These are phyloP conservation scores for Acrossocheilus fasciatus DNA, from an alignment of 2,797 vertebrate species.

Conservation along the genomic window DNA sequence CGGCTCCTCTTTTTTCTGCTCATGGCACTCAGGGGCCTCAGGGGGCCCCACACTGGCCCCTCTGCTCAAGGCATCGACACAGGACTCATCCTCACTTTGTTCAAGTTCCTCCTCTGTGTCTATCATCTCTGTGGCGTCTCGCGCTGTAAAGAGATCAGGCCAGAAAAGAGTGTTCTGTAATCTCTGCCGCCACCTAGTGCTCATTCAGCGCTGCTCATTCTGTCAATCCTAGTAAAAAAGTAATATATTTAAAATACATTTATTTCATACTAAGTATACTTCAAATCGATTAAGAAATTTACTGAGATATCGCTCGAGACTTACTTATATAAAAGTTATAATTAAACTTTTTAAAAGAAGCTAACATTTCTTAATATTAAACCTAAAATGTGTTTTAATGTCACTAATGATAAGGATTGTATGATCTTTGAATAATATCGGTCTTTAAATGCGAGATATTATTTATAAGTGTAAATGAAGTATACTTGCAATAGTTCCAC, in stretches of 20 bases:
- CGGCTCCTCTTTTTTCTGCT: slow-evolving; percentile 57
- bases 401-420: not conserved
- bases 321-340: not conserved
- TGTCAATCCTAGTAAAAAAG: not conserved
- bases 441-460: too few species aligned
- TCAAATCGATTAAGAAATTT: not conserved
- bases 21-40: slow-evolving; percentile 64
- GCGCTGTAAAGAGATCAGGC: slow-evolving; percentile 59
- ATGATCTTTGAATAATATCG: too few species aligned
- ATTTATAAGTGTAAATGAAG: too few species aligned
- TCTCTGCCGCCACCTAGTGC: slow-evolving; percentile 74
- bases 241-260: not conserved
- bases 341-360: not conserved
- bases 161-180: slow-evolving; percentile 23
- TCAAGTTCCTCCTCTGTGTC: slow-evolving; percentile 67
- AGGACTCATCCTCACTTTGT: slow-evolving; percentile 69
- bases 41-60: slow-evolving; percentile 45
- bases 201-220: slow-evolving; percentile 5
- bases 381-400: not conserved
- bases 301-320: not conserved
- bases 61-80: slow-evolving; percentile 60
- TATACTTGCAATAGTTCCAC: too few species aligned
- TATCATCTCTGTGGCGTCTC: slow-evolving; percentile 73
- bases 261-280: not conserved
- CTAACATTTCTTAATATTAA: not conserved